phyloP scores from a whole-genome alignment of 1,140 invertebrate genomes.

The Tribolium castaneum region DNA sequence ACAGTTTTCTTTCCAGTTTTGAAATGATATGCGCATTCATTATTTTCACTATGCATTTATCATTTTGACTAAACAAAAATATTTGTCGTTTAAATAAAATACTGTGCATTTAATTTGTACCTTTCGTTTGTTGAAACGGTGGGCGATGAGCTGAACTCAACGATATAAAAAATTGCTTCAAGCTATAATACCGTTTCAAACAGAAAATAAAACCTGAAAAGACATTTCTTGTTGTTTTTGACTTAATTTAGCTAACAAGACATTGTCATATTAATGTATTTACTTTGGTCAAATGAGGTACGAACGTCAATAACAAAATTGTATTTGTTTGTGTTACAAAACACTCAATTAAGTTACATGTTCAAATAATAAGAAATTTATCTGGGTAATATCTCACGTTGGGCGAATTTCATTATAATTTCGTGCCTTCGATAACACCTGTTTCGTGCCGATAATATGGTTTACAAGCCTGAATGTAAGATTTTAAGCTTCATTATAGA shows the following conservation, averaged over 20 bases:
- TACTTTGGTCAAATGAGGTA: no score
- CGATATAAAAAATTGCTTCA: not conserved
- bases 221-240: not conserved
- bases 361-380: no score
- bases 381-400: not conserved
- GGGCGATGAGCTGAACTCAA: not conserved
- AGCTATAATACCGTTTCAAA: not conserved
- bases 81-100: no score
- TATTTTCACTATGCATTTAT: no score
- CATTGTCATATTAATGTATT: not conserved
- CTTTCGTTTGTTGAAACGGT: not conserved
- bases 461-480: not conserved
- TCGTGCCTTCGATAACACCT: slow-evolving; percentile 5
- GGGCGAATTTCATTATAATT: not conserved
- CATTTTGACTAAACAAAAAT: no score
- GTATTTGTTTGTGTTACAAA: no score
- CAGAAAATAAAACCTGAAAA: slow-evolving; percentile 9
- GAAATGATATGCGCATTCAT: no score
- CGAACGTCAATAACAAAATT: no score
- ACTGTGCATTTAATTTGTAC: no score
- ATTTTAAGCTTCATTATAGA: slow-evolving; percentile 21
- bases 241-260: slow-evolving; percentile 1
- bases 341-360: no score
- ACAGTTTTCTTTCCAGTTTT: no score
- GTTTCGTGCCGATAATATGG: slow-evolving; percentile 15